A percentile compares a stretch with the other conserved stretches of the same genome.
phyloP scores from a whole-genome alignment of 1,140 invertebrate genomes.

The Nephila pilipes region DNA sequence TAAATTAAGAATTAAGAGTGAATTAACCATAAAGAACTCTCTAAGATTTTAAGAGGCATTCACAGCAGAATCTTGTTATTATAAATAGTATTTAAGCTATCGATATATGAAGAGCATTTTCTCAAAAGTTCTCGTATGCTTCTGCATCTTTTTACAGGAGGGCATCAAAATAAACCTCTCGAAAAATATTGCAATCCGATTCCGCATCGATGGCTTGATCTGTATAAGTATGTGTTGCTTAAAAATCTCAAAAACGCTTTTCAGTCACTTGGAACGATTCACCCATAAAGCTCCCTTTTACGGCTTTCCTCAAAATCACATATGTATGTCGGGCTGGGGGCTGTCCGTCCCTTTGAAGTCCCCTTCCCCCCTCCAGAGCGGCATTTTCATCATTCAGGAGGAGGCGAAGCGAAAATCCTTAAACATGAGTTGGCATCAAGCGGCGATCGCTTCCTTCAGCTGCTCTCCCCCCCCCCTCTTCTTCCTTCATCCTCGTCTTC shows the following conservation, averaged over 20 bases:
- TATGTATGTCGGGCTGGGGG: conserved; percentile 5
- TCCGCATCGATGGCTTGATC: not conserved
- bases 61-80: no score
- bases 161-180: no score
- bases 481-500: not conserved
- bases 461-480: not conserved
- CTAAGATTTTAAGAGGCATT: no score
- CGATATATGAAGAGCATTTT: no score
- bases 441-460: conserved; percentile 61
- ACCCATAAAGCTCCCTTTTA: conserved; percentile 51
- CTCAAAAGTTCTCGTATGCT: no score
- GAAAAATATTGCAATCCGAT: not conserved
- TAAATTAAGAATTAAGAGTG: no score
- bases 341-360: not conserved
- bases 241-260: conserved; percentile 41
- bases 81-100: no score
- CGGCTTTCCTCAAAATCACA: conserved; percentile 33
- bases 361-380: not conserved
- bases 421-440: conserved; percentile 76
- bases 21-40: no score
- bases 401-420: conserved; percentile 70
- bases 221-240: conserved; percentile 4
- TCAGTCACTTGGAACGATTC: conserved; percentile 58
- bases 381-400: conserved; percentile 12
- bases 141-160: no score